Conservation (phyloP, 2,888 invertebrate species). For the Drosophila nr. perissopoda region DNA sequence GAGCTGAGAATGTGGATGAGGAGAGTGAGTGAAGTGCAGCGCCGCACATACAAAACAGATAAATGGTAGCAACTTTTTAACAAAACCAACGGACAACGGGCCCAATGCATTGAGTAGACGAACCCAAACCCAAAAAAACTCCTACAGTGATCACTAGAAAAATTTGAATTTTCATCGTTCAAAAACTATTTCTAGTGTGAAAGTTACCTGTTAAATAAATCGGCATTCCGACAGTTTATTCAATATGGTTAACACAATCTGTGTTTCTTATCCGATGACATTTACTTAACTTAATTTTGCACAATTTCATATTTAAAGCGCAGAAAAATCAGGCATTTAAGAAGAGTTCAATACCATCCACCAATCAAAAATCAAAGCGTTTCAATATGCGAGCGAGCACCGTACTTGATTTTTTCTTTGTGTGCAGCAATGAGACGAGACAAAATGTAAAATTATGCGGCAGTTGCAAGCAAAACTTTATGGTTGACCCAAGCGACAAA, state of each 20-base stretch:
- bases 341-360: background rate
- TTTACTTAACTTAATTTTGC: background rate
- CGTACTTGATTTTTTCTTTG: constrained; percentile 7
- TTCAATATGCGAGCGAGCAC: background rate
- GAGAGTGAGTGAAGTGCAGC: constrained; percentile 22
- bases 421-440: constrained; percentile 48
- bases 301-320: background rate
- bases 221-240: too few relatives aligned
- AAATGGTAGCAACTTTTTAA: constrained; percentile 76
- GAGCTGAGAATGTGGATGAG: constrained; percentile 48
- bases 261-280: too few relatives aligned
- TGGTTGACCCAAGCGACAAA: constrained; percentile 62
- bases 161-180: background rate
- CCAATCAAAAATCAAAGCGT: background rate
- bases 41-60: constrained; percentile 71
- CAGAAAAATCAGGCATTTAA: background rate
- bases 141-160: background rate
- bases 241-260: background rate
- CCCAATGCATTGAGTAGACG: constrained; percentile 65
- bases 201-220: background rate
- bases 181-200: background rate
- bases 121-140: background rate
- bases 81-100: constrained; percentile 59
- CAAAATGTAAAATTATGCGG: constrained; percentile 74
- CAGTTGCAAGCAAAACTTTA: constrained; percentile 76